Evolutionary conservation across 2,113 vertebrate genomes (phyloP), one percentile per base, ranked within the genome.

Genomic region (Ascaphus truei): DNA sequence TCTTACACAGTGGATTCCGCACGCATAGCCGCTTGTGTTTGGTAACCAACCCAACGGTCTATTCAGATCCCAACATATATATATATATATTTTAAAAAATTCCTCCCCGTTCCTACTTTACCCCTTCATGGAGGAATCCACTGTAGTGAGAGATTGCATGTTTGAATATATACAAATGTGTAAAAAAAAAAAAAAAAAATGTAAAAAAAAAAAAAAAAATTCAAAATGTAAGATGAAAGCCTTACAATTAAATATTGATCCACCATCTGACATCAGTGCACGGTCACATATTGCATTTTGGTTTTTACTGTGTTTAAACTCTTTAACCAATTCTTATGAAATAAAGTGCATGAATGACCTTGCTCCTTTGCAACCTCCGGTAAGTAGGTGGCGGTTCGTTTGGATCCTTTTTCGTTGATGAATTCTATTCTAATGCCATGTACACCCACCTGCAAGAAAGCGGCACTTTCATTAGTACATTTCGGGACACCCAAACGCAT

Each of bases 321-420:
- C 76, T 86, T 82, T 77, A 84, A 84, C 79, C 78, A 88, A 83
- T 81, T 73, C 78, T 79, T 77, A 89, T 60, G 81, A 91, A 90
- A 90, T 84, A 85, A 89, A 92, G 79, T 73, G 75, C 81, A 85
- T 88, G 80, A 86, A 87, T 93, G 83, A 99, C 97, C 97, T 99
- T 99, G 97, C 93, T 99, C 97, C 93, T 99, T 99, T 77, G 97
- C 97, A 89, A 99, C 97, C 93, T 99, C 97, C 74, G 97, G 97
- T 82, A 99, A 86, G 89, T 99, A 99, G 92, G 97, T 99, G 92
- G 97, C 97, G 79, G 97, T 99, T 87, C 97, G 96, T 88, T 99
- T 99, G 89, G 96, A 98, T 95, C 97, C 97, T 95, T 99, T 99
- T 93, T 99, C 97, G 90, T 96, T 99, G 94, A 98, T 98, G 96